Percentiles rank a stretch among this genome's conserved stretches.
Conservation (phyloP, 2,797 vertebrate genomes). For the Muscicapa comitata region DNA sequence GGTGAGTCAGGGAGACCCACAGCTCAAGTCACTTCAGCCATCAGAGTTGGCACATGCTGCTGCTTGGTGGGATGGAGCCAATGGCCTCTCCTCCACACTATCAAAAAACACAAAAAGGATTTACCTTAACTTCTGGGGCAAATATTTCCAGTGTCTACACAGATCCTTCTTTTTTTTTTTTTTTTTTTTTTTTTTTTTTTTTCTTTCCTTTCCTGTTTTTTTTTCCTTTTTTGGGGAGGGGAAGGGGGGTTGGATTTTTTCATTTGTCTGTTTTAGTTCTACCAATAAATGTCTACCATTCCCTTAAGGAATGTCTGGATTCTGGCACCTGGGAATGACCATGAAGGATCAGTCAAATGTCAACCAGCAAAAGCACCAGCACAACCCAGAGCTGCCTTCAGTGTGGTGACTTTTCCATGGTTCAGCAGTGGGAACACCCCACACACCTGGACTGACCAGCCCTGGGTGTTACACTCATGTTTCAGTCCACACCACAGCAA, state of each 20-base stretch:
- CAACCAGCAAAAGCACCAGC: background rate
- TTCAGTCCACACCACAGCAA: background rate
- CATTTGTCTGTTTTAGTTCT: background rate
- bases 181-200: too few relatives aligned
- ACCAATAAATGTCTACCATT: background rate
- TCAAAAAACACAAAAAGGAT: background rate
- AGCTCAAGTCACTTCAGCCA: background rate
- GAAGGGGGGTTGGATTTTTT: too few relatives aligned
- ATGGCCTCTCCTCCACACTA: background rate
- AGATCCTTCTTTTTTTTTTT: accelerated
- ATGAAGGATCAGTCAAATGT: background rate
- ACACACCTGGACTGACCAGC: background rate
- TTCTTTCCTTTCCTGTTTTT: too few relatives aligned
- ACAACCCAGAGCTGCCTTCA: background rate
- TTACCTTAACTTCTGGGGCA: background rate
- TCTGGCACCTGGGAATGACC: accelerated
- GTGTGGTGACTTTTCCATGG: accelerated
- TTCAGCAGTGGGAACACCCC: background rate
- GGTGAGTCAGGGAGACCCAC: background rate
- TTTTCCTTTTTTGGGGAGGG: too few relatives aligned
- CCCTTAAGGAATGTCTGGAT: background rate
- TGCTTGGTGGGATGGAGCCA: background rate
- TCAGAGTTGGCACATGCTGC: background rate
- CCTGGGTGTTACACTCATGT: accelerated
- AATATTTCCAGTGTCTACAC: accelerated